These are phyloP conservation scores for Acanthopagrus latus DNA, from an alignment of 2,797 vertebrate genomes.

Conservation along the genomic window DNA sequence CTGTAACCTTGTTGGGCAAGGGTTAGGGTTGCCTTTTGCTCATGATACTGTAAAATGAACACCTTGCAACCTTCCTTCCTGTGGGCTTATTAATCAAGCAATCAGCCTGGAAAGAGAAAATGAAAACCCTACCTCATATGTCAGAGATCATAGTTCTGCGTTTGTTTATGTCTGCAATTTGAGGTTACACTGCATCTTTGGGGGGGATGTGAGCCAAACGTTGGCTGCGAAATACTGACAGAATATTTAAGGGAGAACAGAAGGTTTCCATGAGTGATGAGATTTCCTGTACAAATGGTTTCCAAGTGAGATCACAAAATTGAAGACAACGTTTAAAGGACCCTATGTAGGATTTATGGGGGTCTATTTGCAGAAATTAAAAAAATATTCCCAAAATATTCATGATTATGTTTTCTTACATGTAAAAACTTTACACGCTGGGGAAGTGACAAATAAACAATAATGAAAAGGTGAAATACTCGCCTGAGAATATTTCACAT, in stretches of 20 bases:
- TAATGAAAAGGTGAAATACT: too few relatives aligned
- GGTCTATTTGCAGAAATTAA: too few relatives aligned
- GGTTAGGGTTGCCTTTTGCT: not conserved
- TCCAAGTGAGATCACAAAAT: not conserved
- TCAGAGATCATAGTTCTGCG: slow-evolving; percentile 10
- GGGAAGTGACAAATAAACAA: too few relatives aligned
- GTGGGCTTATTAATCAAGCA: slow-evolving; percentile 5
- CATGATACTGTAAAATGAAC: not conserved
- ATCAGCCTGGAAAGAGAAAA: not conserved
- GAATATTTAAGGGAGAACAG: not conserved
- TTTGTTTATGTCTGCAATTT: not conserved
- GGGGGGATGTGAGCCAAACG: slow-evolving; percentile 10
- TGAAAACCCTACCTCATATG: not conserved
- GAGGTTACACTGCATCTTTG: not conserved
- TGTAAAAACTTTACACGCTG: too few relatives aligned
- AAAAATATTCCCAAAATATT: too few relatives aligned
- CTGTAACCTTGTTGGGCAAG: not conserved
- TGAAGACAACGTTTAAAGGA: not conserved
- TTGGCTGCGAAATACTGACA: not conserved
- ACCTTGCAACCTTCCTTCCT: not conserved
- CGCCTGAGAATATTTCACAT: too few relatives aligned
- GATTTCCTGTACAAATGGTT: not conserved
- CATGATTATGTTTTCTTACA: too few relatives aligned
- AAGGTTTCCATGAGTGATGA: not conserved
- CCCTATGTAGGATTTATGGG: too few relatives aligned